phyloP scores from a whole-genome alignment of 2,797 vertebrate species.

The Manis crassicaudata region DNA sequence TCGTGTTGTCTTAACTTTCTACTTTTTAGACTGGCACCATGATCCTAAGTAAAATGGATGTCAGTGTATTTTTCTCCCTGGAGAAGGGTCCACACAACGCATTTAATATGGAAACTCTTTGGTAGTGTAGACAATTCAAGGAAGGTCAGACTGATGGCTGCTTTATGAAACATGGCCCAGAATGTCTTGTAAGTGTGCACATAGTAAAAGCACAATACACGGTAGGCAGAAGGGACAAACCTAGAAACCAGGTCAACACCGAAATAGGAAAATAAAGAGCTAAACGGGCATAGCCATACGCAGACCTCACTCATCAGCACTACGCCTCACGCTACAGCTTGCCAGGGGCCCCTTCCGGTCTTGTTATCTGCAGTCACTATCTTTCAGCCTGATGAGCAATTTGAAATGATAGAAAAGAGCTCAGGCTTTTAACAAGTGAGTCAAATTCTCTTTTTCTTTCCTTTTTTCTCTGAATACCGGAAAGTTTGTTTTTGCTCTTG shows the following conservation, averaged over 20 bases:
- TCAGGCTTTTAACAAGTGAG: conserved; percentile 34
- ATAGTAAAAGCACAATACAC: neutral
- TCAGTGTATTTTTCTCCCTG: neutral
- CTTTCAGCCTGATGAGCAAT: neutral
- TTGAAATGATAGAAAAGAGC: conserved; percentile 7
- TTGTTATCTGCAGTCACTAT: neutral
- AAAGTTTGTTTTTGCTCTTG: neutral
- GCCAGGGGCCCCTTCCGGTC: neutral
- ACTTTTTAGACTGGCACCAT: neutral
- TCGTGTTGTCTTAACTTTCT: neutral
- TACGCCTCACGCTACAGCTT: neutral
- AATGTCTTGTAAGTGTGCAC: too few relatives aligned
- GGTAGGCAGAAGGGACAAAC: neutral
- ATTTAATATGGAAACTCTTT: neutral
- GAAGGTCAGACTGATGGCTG: neutral
- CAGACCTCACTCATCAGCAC: neutral
- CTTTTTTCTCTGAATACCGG: neutral
- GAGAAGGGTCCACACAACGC: neutral
- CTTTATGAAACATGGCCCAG: neutral
- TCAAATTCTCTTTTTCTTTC: conserved; percentile 13
- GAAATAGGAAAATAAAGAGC: neutral
- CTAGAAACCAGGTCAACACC: neutral
- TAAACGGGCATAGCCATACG: too few relatives aligned
- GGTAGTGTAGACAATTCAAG: neutral
- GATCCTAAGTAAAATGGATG: neutral